Evolutionary conservation across 2,113 vertebrate species (phyloP).

Genomic region (Cariama cristata): DNA sequence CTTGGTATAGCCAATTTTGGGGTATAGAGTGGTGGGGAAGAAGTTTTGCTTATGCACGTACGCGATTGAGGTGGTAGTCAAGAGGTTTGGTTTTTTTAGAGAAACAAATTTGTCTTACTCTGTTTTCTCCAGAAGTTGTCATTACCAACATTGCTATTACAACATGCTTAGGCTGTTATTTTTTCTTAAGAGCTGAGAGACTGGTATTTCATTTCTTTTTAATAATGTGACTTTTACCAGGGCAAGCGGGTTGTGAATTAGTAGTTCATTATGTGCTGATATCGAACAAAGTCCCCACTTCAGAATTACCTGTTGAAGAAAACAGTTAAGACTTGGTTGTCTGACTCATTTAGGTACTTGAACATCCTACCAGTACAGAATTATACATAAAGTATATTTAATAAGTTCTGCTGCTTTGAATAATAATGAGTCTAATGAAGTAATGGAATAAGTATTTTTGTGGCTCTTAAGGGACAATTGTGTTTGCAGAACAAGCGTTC

Average conservation of each 20-base stretch:
- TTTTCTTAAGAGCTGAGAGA: neutral
- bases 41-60: rapidly evolving
- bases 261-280: conserved; percentile 1
- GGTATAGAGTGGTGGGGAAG: rapidly evolving
- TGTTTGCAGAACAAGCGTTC: neutral
- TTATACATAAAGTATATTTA: neutral
- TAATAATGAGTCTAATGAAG: neutral
- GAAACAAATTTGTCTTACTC: neutral
- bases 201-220: neutral
- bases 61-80: too few species aligned
- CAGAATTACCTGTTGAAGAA: conserved; percentile 2
- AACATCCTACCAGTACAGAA: neutral
- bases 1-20: rapidly evolving
- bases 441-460: neutral
- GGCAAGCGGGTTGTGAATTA: neutral
- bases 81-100: neutral
- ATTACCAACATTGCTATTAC: neutral
- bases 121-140: neutral
- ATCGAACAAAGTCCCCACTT: neutral
- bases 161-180: neutral
- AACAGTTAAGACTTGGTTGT: conserved; percentile 7
- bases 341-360: conserved; percentile 35
- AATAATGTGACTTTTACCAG: neutral
- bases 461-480: neutral
- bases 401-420: neutral